Evolutionary conservation across 2,888 invertebrate species (phyloP), one percentile per base, ranked within the genome.

Genomic region (Drosophila neotestacea): DNA sequence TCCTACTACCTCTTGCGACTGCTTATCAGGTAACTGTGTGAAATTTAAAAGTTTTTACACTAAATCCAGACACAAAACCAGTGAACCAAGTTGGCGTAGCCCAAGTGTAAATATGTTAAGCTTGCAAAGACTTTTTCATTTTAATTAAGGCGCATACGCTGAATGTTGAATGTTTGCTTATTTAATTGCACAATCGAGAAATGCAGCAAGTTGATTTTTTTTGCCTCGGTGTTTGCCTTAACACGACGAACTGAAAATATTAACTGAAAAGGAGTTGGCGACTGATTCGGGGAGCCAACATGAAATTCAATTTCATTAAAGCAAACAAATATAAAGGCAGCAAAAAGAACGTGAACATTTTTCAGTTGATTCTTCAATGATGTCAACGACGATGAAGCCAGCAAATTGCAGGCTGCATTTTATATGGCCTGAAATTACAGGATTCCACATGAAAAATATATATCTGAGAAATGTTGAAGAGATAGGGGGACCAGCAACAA

Each of bases 181-280:
- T 84, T 84, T 84, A 84, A 88, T 84, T 84, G 88, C 86, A 84
- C 86, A 84, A 85, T 84, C 88, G 84, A 65, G 72, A 86, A 85
- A 83, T 75, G 70, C 70, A 72, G 44, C 69, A 64, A 71, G 80
- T 77, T 81, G 82, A 77, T 70, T 77, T 77, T 62, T 50, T 61
- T 60, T 69, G 69, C 65, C 62, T 51, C 54, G 76, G 60, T 79
- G 78, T 84, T 88, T 84, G 83, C 71, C 73, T 78, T 73, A 71
- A 85, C 75, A 85, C 84, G 73, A 85, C 78, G 73, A 75, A 69
- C 58, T 73, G 70, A 78, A 80, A 80, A 83, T 88, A 84, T 88
- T 85, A 88, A 77, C 73, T 63, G 72, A 9, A 34, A 30, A 39
- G 62, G 10, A 28, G 42, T 6, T 27, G 42, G 16, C 10, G 13